Percentiles rank a stretch among this genome's conserved stretches.
Conservation (phyloP, 2,113 vertebrate genomes). For the Tupaia chinensis region DNA sequence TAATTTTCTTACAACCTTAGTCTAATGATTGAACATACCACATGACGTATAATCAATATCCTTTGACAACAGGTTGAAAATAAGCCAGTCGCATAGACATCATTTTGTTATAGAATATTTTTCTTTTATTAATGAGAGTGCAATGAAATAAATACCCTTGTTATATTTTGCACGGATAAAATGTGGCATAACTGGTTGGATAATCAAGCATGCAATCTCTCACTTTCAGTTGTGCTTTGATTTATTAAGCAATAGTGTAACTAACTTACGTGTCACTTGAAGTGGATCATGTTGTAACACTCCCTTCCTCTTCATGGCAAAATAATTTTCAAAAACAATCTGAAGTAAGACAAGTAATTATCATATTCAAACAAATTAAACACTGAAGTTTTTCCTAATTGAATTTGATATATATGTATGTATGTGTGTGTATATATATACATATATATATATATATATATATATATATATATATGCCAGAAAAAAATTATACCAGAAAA, state of each 20-base stretch:
- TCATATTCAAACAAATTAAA: not conserved
- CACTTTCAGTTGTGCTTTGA: not conserved
- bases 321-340: not conserved
- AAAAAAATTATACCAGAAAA: not conserved
- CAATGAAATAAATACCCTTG: not conserved
- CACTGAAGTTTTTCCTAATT: not conserved
- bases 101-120: not conserved
- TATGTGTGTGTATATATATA: too few species aligned
- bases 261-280: not conserved
- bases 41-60: constrained; percentile 51
- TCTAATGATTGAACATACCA: not conserved
- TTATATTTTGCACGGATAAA: not conserved
- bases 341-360: not conserved
- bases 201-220: not conserved
- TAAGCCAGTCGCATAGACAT: not conserved
- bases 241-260: not conserved
- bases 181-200: not conserved
- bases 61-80: not conserved
- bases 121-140: not conserved
- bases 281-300: not conserved
- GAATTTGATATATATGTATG: not conserved
- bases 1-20: constrained; percentile 46
- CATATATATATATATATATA: too few species aligned
- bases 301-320: not conserved
- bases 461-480: too few species aligned